Conservation (phyloP, 2,113 vertebrate genomes). For the Erpornis zantholeuca region DNA sequence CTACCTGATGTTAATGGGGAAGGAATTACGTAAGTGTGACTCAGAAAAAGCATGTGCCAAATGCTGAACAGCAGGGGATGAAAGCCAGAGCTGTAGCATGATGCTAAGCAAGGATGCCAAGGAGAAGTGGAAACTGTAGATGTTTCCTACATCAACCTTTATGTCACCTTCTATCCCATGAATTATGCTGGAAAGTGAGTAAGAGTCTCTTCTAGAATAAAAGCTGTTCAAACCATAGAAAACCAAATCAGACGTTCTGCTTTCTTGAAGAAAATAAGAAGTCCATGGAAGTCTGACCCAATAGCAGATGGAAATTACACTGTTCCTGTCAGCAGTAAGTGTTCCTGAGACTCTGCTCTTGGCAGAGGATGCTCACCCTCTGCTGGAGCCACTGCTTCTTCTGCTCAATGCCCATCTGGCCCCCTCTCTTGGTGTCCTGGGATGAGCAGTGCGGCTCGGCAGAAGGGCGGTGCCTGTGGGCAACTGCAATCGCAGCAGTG, state of each 20-base stretch:
- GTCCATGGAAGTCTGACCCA: neutral
- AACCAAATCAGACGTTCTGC: neutral
- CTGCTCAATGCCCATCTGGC: accelerated
- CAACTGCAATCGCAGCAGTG: neutral
- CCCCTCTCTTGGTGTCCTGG: neutral
- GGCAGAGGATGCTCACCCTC: neutral
- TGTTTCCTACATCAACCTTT: neutral
- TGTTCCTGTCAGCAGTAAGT: neutral
- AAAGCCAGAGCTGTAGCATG: neutral
- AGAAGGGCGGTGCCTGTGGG: accelerated
- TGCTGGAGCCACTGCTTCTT: neutral
- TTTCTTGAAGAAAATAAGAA: neutral
- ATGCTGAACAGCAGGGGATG: neutral
- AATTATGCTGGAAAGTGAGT: neutral
- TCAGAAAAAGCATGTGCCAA: neutral
- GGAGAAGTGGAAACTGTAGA: neutral
- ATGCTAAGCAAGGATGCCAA: neutral
- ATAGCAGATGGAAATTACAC: neutral
- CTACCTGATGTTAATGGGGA: neutral
- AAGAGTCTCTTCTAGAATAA: neutral
- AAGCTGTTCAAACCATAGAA: neutral
- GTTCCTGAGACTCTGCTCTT: neutral
- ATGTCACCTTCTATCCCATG: neutral
- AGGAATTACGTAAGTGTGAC: neutral
- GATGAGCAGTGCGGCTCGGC: neutral